Percentiles rank a stretch among this genome's conserved stretches.
phyloP scores from a whole-genome alignment of 2,888 invertebrate genomes.

The Apamea epomidion region DNA sequence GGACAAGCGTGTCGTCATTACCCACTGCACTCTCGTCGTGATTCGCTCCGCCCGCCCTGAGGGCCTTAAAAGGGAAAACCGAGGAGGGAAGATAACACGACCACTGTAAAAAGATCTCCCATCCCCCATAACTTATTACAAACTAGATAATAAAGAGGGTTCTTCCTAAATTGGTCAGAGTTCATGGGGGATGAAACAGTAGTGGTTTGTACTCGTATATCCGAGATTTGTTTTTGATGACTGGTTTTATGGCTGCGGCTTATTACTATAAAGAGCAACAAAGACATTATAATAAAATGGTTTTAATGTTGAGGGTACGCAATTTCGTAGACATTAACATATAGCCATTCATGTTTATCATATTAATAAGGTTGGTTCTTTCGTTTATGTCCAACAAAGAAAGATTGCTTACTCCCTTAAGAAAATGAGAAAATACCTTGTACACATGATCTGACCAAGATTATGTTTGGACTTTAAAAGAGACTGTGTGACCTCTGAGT shows the following conservation, averaged over 20 bases:
- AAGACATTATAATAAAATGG: constrained; percentile 43
- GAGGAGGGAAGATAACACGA: constrained; percentile 57
- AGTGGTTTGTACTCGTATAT: constrained; percentile 41
- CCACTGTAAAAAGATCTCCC: constrained; percentile 56
- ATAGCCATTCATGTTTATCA: constrained; percentile 4
- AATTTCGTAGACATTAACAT: background rate
- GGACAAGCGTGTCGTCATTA: constrained; percentile 67
- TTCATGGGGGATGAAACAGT: constrained; percentile 46
- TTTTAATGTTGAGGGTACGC: constrained; percentile 2
- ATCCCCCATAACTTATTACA: background rate
- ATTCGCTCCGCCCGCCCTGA: constrained; percentile 72
- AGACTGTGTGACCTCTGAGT: background rate
- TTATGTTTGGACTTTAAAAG: background rate
- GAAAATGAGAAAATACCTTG: background rate
- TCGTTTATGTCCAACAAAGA: background rate
- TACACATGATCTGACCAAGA: too few relatives aligned
- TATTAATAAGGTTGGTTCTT: too few relatives aligned
- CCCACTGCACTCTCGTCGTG: constrained; percentile 64
- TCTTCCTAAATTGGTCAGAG: constrained; percentile 21
- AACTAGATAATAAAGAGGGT: constrained; percentile 5
- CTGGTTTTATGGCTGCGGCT: constrained; percentile 56
- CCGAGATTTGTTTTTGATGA: constrained; percentile 66
- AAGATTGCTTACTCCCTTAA: background rate
- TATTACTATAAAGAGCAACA: constrained; percentile 57
- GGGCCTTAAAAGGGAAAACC: constrained; percentile 62